A percentile compares a stretch with the other conserved stretches of the same genome.
Conservation (phyloP, 2,888 invertebrate genomes). For the Troides aeacus region DNA sequence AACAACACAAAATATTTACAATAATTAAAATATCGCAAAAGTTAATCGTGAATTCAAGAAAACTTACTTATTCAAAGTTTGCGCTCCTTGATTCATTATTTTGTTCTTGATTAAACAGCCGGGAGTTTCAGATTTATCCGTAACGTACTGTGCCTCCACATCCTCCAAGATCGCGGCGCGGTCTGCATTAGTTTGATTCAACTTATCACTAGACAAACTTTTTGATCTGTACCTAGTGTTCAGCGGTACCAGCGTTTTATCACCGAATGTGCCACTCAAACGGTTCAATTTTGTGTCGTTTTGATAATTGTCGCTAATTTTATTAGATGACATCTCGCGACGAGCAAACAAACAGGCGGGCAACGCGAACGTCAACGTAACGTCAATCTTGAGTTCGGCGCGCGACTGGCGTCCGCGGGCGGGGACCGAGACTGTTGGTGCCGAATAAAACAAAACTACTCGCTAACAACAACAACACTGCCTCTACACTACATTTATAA, state of each 20-base stretch:
- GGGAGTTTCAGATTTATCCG: slow-evolving; percentile 68
- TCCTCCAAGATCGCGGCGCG: slow-evolving; percentile 72
- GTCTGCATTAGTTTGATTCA: slow-evolving; percentile 69
- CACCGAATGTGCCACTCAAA: slow-evolving; percentile 61
- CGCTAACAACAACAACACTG: slow-evolving; percentile 51
- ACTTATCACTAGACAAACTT: slow-evolving; percentile 76
- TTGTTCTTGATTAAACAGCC: slow-evolving; percentile 64
- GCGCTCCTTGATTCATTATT: slow-evolving; percentile 54
- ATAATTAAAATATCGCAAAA: neutral
- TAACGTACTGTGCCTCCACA: slow-evolving; percentile 65
- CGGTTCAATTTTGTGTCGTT: slow-evolving; percentile 67
- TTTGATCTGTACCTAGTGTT: slow-evolving; percentile 68
- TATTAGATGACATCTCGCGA: slow-evolving; percentile 70
- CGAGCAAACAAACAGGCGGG: slow-evolving; percentile 40
- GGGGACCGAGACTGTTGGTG: slow-evolving; percentile 61
- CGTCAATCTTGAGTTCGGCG: slow-evolving; percentile 50
- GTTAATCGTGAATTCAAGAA: neutral
- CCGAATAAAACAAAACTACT: slow-evolving; percentile 59
- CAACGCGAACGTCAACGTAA: slow-evolving; percentile 49
- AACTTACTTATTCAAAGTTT: slow-evolving; percentile 56
- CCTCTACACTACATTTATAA: slow-evolving; percentile 38
- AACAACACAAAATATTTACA: too few species aligned
- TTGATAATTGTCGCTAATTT: slow-evolving; percentile 64
- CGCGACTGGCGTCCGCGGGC: slow-evolving; percentile 58
- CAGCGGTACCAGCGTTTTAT: slow-evolving; percentile 64